Evolutionary conservation across 2,113 vertebrate genomes (phyloP).

Genomic region (Paratilapia polleni): DNA sequence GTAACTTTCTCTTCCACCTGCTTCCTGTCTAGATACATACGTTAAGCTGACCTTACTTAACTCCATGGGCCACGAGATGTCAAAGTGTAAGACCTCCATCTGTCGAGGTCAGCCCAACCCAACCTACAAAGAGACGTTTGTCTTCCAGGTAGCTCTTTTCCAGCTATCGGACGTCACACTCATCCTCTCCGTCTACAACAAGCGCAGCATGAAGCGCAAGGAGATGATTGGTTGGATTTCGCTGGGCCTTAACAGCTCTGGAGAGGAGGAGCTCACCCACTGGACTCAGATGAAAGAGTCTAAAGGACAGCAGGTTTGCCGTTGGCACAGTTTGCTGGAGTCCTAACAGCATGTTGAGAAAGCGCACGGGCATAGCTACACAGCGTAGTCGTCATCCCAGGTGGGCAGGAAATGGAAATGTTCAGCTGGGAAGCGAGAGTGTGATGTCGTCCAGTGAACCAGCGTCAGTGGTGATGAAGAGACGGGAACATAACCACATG

Average conservation of each 20-base stretch:
- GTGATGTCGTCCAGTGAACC: neutral
- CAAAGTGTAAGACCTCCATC: constrained; percentile 97
- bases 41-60: constrained; percentile 97
- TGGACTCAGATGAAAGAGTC: constrained; percentile 99
- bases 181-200: constrained; percentile 97
- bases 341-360: constrained; percentile 77
- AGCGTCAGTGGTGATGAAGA: constrained; percentile 16
- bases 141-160: constrained; percentile 98
- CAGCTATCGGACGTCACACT: constrained; percentile 98
- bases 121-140: constrained; percentile 96
- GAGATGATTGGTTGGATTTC: constrained; percentile 99
- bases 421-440: neutral
- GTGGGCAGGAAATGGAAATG: neutral
- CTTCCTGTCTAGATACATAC: constrained; percentile 87
- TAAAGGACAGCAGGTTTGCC: constrained; percentile 96
- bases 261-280: constrained; percentile 95
- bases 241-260: constrained; percentile 96
- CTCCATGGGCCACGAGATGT: constrained; percentile 99
- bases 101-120: constrained; percentile 96
- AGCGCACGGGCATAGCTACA: rapidly evolving
- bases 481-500: neutral
- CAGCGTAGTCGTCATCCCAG: neutral
- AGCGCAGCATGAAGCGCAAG: constrained; percentile 97
- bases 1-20: constrained; percentile 5
- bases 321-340: constrained; percentile 94